These are phyloP conservation scores for Psilopsiagon aurifrons DNA, from an alignment of 2,113 vertebrate species.

Conservation along the genomic window DNA sequence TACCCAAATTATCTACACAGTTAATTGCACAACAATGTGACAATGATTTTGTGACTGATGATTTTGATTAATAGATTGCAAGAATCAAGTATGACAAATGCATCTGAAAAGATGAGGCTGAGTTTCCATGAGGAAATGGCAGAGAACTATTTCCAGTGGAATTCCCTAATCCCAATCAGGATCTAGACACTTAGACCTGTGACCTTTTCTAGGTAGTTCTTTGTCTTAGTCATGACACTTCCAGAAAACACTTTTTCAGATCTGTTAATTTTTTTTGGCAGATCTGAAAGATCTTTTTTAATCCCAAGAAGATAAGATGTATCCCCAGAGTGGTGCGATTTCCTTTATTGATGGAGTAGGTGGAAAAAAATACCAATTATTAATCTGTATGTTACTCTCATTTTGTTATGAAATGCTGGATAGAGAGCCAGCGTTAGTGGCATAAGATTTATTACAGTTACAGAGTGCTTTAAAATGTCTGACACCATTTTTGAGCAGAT, in stretches of 20 bases:
- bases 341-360: background rate
- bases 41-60: constrained; percentile 5
- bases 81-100: background rate
- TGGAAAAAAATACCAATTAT: background rate
- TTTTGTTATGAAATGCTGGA: background rate
- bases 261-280: background rate
- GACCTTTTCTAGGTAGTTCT: background rate
- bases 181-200: background rate
- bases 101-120: background rate
- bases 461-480: background rate
- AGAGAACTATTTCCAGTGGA: background rate
- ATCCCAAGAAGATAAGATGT: background rate
- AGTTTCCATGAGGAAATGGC: background rate
- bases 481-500: background rate
- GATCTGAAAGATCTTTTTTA: background rate
- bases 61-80: constrained; percentile 23
- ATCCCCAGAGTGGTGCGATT: background rate
- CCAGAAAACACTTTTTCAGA: background rate
- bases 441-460: background rate
- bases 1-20: constrained; percentile 24
- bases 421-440: background rate
- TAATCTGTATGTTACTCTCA: background rate
- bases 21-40: constrained; percentile 9
- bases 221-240: background rate
- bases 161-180: background rate